Evolutionary conservation across 2,888 invertebrate genomes (phyloP).

Genomic region (Tanytarsus gracilentus): DNA sequence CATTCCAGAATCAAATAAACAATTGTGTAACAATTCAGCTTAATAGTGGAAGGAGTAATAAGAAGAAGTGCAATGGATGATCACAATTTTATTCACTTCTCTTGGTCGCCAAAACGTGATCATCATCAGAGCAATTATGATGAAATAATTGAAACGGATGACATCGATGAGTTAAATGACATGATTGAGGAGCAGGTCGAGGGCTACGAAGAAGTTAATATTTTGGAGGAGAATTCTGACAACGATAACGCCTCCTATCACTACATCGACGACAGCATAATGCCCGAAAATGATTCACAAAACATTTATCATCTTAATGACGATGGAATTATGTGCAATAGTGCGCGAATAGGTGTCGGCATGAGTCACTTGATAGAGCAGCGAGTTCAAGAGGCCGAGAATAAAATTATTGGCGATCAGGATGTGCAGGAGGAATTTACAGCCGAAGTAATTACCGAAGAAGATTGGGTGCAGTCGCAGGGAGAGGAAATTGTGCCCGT

Average conservation of each 20-base stretch:
- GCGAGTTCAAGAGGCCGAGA: slow-evolving; percentile 33
- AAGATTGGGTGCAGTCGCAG: slow-evolving; percentile 67
- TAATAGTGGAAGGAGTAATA: background rate
- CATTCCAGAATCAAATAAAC: background rate
- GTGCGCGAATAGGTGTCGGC: slow-evolving; percentile 34
- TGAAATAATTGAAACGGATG: slow-evolving; percentile 18
- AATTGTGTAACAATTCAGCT: background rate
- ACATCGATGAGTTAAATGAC: slow-evolving; percentile 4
- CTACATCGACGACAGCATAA: slow-evolving; percentile 32
- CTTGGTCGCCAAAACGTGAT: slow-evolving; percentile 15
- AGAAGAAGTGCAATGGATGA: slow-evolving; percentile 9
- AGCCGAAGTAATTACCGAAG: slow-evolving; percentile 73
- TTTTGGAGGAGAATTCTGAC: slow-evolving; percentile 2
- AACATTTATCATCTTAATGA: slow-evolving; percentile 54
- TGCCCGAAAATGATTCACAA: slow-evolving; percentile 29
- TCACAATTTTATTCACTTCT: slow-evolving; percentile 20
- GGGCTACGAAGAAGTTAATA: slow-evolving; percentile 22
- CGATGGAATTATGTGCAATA: slow-evolving; percentile 38
- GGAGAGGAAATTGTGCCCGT: slow-evolving; percentile 50
- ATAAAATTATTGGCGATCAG: slow-evolving; percentile 32
- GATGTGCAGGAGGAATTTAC: slow-evolving; percentile 45
- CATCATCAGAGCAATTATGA: slow-evolving; percentile 15
- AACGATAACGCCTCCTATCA: background rate
- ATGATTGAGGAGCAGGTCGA: slow-evolving; percentile 24
- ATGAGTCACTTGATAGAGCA: slow-evolving; percentile 38